Evolutionary conservation across 1,140 invertebrate species (phyloP).

Genomic region (Tribolium madens): DNA sequence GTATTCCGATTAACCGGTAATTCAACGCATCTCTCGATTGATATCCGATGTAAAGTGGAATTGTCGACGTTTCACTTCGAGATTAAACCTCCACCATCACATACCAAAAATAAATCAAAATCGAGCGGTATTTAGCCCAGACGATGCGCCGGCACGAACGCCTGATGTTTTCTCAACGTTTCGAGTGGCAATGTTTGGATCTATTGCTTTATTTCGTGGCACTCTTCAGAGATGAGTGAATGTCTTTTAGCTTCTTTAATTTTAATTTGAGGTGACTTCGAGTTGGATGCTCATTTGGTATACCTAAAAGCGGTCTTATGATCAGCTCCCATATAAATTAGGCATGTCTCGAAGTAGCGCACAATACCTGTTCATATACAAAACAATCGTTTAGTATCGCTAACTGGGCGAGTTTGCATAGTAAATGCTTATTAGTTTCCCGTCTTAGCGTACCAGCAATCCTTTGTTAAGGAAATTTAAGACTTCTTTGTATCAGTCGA

Average conservation of each 20-base stretch:
- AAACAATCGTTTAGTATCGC: constrained; percentile 41
- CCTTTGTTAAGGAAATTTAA: constrained; percentile 53
- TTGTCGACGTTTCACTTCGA: constrained; percentile 4
- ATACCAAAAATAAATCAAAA: not conserved
- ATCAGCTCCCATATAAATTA: constrained; percentile 28
- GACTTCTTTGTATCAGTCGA: constrained; percentile 51
- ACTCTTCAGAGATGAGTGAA: no score
- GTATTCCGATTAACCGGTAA: constrained; percentile 35
- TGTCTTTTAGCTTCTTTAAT: no score
- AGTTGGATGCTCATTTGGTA: not conserved
- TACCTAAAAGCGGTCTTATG: not conserved
- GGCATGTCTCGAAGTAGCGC: constrained; percentile 1
- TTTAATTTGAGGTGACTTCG: not conserved
- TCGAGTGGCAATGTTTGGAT: not conserved
- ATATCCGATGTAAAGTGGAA: constrained; percentile 22
- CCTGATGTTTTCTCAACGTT: not conserved
- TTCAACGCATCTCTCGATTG: constrained; percentile 30
- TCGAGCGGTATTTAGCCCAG: not conserved
- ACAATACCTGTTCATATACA: constrained; percentile 40
- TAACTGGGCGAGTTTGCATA: constrained; percentile 39
- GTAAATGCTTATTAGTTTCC: constrained; percentile 51
- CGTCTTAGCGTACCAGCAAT: constrained; percentile 44
- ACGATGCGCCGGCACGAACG: not conserved
- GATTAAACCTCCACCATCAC: not conserved
- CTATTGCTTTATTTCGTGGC: not conserved